Evolutionary conservation across 1,140 invertebrate species (phyloP), one percentile per base, ranked within the genome.

Genomic region (Ips nitidus): DNA sequence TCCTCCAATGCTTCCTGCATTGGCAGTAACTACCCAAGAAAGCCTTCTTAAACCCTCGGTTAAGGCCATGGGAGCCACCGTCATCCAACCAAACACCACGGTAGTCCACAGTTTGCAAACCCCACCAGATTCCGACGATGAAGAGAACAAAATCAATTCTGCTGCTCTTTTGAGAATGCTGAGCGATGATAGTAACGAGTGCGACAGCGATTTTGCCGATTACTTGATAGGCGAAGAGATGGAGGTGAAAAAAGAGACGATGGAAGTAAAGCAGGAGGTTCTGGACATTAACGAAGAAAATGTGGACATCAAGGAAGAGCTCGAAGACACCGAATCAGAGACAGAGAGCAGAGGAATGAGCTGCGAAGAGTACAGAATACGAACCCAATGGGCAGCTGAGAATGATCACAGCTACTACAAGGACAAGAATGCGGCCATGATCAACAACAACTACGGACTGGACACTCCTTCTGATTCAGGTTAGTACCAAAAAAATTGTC

Each of bases 391-490:
- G 60, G 67, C 77, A 71, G 71, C 73, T 73, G 75, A 76, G 72
- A 80, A 66, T 75, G 90, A 92, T 79, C 91, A 92, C 75, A 89
- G 89, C 66, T 81, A 91, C 82, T 81, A 91, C 83, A 69, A 86
- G 85, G 73, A 82, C 81, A 75, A 82, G 73, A 72, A 82, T 71
- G 58, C 81, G 78, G 81, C 81, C 41, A 84, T 84, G 69, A 57
- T 40, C 80, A 82, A 71, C 75, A 86, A 52, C 70, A 84, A 84
- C 73, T 83, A 90, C 47, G 89, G 89, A 52, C 86, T 92, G 2
- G 89, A 92, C 74, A 94, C 92, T 69, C 91, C 92, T 53, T 94
- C 92, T 2, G 92, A 94, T 85, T 93, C 92, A 62, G 91, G 93
- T 91, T 81, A 89, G 89, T 89, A 22, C 22, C 22, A 22, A 22